phyloP scores from a whole-genome alignment of 2,113 vertebrate genomes.

The Emberiza fucata region DNA sequence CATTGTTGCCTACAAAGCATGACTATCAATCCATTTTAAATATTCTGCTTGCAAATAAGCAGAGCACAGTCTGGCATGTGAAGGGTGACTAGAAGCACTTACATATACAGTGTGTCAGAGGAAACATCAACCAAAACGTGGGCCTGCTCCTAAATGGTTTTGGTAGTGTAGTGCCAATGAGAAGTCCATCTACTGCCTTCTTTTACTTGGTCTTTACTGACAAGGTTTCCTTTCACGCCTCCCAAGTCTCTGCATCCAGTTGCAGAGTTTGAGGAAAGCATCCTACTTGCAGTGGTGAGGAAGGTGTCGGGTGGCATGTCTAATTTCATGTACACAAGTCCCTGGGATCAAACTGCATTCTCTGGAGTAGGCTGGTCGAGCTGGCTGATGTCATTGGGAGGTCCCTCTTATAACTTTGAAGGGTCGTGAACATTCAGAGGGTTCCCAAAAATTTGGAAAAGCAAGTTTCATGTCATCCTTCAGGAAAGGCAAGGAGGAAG shows the following conservation, averaged over 20 bases:
- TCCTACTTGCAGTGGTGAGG: background rate
- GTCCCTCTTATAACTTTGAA: background rate
- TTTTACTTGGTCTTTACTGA: background rate
- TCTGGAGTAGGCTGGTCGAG: background rate
- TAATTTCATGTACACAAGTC: background rate
- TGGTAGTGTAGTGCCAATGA: background rate
- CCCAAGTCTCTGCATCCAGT: background rate
- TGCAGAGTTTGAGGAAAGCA: background rate
- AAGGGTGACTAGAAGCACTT: background rate
- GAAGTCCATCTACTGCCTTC: background rate
- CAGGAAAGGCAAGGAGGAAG: background rate
- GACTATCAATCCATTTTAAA: background rate
- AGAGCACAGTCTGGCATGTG: background rate
- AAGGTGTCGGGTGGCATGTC: background rate
- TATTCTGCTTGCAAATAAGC: background rate
- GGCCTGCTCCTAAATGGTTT: background rate
- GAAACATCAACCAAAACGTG: background rate
- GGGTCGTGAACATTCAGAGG: background rate
- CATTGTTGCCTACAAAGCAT: background rate
- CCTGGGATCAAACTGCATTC: background rate
- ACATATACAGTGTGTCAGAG: rapidly evolving
- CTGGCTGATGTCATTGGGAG: background rate
- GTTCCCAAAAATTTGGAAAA: background rate
- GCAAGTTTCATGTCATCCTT: background rate
- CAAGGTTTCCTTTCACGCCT: background rate